Conservation (phyloP, 2,888 invertebrate species). For the Noctua janthina region DNA sequence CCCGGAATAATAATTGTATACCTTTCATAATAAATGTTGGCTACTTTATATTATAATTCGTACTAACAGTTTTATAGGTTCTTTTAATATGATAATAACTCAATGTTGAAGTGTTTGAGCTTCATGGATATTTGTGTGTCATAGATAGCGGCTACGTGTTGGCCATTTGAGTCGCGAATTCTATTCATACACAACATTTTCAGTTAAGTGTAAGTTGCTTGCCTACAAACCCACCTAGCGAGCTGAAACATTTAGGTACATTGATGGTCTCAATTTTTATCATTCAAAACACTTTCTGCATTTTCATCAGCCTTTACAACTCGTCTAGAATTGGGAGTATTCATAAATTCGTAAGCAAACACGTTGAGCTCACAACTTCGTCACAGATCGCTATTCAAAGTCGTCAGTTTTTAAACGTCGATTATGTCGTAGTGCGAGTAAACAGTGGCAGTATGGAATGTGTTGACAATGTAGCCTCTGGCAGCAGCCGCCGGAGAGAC, state of each 20-base stretch:
- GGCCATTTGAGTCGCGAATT: slow-evolving; percentile 9
- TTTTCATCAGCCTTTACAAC: background rate
- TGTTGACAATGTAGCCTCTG: background rate
- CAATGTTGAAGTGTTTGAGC: slow-evolving; percentile 25
- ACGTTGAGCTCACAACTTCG: background rate
- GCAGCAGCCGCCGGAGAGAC: background rate
- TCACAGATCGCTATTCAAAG: background rate
- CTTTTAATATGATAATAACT: slow-evolving; percentile 54
- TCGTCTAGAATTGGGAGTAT: background rate
- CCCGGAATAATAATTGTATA: slow-evolving; percentile 64
- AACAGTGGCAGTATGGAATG: background rate
- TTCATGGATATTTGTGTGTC: slow-evolving; percentile 2
- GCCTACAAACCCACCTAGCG: background rate
- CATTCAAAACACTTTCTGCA: background rate
- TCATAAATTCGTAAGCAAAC: background rate
- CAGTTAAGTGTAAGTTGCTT: background rate
- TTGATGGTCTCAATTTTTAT: background rate
- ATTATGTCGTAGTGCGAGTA: background rate
- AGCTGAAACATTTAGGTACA: background rate
- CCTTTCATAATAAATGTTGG: slow-evolving; percentile 57
- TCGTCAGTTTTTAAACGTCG: background rate
- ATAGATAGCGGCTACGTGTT: too few relatives aligned
- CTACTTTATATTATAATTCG: slow-evolving; percentile 54
- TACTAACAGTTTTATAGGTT: slow-evolving; percentile 50
- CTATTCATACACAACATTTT: background rate